These are phyloP conservation scores for Turritopsis rubra DNA, from an alignment of 30 jellyfish, hydroid and myxozoan species.

Conservation along the genomic window DNA sequence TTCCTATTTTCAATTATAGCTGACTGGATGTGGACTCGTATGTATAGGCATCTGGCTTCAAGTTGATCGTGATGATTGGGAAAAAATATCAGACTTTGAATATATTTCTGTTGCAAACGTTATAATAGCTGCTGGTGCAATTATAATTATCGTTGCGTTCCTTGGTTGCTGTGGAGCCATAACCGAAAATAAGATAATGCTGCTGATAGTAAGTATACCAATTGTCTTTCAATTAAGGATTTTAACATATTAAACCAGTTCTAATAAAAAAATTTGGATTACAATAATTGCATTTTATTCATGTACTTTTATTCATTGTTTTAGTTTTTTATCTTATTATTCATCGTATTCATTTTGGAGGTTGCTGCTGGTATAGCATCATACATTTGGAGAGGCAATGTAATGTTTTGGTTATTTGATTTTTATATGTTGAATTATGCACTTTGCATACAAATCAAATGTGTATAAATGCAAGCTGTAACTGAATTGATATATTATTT, in stretches of 20 bases:
- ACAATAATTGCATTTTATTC: not conserved
- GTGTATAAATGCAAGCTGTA: not conserved
- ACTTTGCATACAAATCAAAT: not conserved
- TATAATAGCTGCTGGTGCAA: constrained; percentile 35
- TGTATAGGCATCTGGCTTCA: constrained; percentile 41
- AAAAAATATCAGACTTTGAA: constrained; percentile 30
- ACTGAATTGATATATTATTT: not conserved
- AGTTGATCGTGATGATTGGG: constrained; percentile 35
- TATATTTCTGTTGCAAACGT: constrained; percentile 27
- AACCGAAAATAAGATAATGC: constrained; percentile 36
- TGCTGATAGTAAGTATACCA: constrained; percentile 26
- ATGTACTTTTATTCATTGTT: not conserved
- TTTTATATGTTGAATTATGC: too few species aligned
- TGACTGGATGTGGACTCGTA: constrained; percentile 37
- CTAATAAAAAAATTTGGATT: not conserved
- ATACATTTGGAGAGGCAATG: constrained; percentile 32
- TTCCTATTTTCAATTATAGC: not conserved
- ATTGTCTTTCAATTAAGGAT: too few species aligned
- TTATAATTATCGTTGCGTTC: constrained; percentile 28
- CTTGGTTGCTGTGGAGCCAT: constrained; percentile 55
- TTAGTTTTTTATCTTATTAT: constrained; percentile 31
- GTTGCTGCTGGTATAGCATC: constrained; percentile 33
- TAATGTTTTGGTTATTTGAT: not conserved
- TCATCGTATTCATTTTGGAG: constrained; percentile 32
- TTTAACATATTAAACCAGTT: not conserved